phyloP scores from a whole-genome alignment of 2,888 invertebrate genomes.

The Colletes collaris region DNA sequence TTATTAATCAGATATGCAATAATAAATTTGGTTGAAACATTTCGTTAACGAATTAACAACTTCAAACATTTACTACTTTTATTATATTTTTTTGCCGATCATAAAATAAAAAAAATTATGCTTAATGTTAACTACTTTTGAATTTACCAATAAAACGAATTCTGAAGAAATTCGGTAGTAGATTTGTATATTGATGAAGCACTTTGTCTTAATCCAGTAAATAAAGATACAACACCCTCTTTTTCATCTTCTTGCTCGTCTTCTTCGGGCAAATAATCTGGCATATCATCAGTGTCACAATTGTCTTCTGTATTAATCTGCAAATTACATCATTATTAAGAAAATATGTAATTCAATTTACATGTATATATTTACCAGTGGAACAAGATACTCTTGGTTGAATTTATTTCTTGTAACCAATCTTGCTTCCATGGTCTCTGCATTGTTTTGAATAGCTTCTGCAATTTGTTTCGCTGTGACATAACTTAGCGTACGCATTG shows the following conservation, averaged over 20 bases:
- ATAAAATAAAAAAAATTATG: slow-evolving; percentile 33
- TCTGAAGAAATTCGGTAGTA: slow-evolving; percentile 80
- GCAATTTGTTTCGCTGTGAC: slow-evolving; percentile 81
- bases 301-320: slow-evolving; percentile 75
- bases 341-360: slow-evolving; percentile 5
- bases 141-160: slow-evolving; percentile 82
- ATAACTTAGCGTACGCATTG: slow-evolving; percentile 81
- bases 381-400: slow-evolving; percentile 82
- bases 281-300: slow-evolving; percentile 77
- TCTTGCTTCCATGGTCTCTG: slow-evolving; percentile 80
- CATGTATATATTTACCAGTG: slow-evolving; percentile 72
- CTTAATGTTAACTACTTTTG: slow-evolving; percentile 18
- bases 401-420: slow-evolving; percentile 82
- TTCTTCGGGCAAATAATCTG: slow-evolving; percentile 81
- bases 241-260: slow-evolving; percentile 77
- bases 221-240: slow-evolving; percentile 81
- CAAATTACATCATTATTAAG: neutral
- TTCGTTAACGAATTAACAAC: slow-evolving; percentile 7
- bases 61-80: slow-evolving; percentile 24
- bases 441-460: slow-evolving; percentile 80
- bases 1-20: slow-evolving; percentile 16
- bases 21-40: slow-evolving; percentile 15
- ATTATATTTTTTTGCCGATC: slow-evolving; percentile 9
- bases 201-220: slow-evolving; percentile 81
- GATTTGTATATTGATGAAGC: slow-evolving; percentile 81